A percentile compares a stretch with the other conserved stretches of the same genome.
Evolutionary conservation across 2,113 vertebrate genomes (phyloP).

Genomic region (Girardinichthys multiradiatus): DNA sequence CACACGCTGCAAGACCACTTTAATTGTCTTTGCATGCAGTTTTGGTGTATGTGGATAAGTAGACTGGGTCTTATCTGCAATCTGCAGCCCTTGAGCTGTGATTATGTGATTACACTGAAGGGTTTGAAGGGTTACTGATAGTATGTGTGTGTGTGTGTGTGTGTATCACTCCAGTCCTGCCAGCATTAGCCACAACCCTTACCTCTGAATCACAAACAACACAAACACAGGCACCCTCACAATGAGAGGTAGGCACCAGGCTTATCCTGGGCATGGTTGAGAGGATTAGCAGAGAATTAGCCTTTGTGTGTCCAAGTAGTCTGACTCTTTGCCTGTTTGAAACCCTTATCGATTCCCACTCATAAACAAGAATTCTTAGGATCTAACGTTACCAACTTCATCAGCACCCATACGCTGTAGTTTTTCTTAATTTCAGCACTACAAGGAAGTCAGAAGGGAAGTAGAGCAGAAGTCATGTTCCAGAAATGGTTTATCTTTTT

Average conservation of each 20-base stretch:
- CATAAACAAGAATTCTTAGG: slow-evolving; percentile 38
- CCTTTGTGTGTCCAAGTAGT: slow-evolving; percentile 66
- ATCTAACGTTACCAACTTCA: slow-evolving; percentile 17
- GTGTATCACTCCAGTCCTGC: slow-evolving; percentile 36
- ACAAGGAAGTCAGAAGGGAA: slow-evolving; percentile 42
- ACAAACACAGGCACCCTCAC: slow-evolving; percentile 42
- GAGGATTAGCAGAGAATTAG: slow-evolving; percentile 61
- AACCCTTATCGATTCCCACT: slow-evolving; percentile 26
- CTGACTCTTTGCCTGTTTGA: slow-evolving; percentile 56
- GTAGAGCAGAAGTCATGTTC: slow-evolving; percentile 46
- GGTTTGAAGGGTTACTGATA: slow-evolving; percentile 61
- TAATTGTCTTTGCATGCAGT: slow-evolving; percentile 59
- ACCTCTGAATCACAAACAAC: slow-evolving; percentile 47
- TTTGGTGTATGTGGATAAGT: slow-evolving; percentile 28
- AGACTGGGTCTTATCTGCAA: slow-evolving; percentile 62
- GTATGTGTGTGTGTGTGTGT: slow-evolving; percentile 31
- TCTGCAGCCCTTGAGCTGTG: slow-evolving; percentile 66
- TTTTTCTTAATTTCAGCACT: slow-evolving; percentile 31
- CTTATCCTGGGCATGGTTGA: slow-evolving; percentile 43
- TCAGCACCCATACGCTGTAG: slow-evolving; percentile 40
- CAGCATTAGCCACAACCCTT: slow-evolving; percentile 67
- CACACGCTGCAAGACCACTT: slow-evolving; percentile 46
- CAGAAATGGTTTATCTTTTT: slow-evolving; percentile 55
- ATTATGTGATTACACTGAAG: slow-evolving; percentile 66
- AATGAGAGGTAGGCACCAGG: slow-evolving; percentile 47